A percentile compares a stretch with the other conserved stretches of the same genome.
phyloP scores from a whole-genome alignment of 2,113 vertebrate species.

The Neolamprologus caudopunctatus region DNA sequence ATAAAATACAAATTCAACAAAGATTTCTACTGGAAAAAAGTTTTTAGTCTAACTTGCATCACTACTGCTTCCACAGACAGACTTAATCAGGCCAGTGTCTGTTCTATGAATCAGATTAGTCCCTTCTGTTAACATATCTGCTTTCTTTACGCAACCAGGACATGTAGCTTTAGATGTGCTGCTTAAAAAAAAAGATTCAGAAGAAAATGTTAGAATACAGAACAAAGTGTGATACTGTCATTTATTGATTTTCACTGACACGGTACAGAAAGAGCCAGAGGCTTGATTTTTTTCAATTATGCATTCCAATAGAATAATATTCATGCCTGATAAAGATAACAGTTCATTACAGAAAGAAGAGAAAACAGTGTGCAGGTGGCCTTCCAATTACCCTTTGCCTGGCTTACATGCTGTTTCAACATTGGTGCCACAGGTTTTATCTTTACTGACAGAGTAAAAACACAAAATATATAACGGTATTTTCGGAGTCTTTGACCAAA shows the following conservation, averaged over 20 bases:
- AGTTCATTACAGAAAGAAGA: background rate
- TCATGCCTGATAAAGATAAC: slow-evolving; percentile 29
- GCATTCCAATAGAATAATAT: slow-evolving; percentile 25
- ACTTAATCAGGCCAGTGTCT: background rate
- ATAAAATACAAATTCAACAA: background rate
- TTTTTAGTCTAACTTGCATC: background rate
- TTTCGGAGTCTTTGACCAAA: background rate
- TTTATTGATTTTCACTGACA: slow-evolving; percentile 51
- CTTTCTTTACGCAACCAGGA: background rate
- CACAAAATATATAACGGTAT: background rate
- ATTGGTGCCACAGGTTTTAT: background rate
- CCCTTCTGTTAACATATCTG: background rate
- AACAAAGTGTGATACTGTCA: background rate
- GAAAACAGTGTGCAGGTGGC: background rate
- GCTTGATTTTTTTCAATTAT: background rate
- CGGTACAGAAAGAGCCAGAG: background rate
- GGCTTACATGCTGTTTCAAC: background rate
- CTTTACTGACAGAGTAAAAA: background rate
- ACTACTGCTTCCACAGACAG: background rate
- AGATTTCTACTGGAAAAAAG: background rate
- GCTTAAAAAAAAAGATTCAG: background rate
- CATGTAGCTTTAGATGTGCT: background rate
- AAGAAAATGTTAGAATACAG: background rate
- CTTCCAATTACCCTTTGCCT: background rate
- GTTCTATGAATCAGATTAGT: background rate